These are phyloP conservation scores for Drosophila fuyamai DNA, from an alignment of 1,140 invertebrate genomes.

Conservation along the genomic window DNA sequence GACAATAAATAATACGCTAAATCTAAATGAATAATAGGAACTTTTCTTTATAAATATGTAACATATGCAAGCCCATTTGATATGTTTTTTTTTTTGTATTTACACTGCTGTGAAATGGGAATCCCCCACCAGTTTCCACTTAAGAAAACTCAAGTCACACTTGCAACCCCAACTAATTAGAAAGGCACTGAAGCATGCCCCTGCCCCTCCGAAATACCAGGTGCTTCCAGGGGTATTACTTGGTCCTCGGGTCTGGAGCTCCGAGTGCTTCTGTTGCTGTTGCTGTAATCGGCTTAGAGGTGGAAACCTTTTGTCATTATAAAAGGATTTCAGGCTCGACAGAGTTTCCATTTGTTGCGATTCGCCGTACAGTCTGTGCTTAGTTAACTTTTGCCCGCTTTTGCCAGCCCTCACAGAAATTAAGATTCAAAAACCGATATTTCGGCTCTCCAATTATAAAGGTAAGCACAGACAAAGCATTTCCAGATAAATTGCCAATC, in stretches of 20 bases:
- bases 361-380: conserved; percentile 35
- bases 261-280: conserved; percentile 28
- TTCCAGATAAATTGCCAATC: conserved; percentile 81
- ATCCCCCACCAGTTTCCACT: not conserved
- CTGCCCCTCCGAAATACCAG: not conserved
- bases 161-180: conserved; percentile 19
- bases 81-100: too few species aligned
- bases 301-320: conserved; percentile 83
- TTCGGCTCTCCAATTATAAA: conserved; percentile 58
- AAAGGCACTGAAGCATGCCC: not conserved
- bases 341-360: conserved; percentile 82
- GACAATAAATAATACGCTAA: too few species aligned
- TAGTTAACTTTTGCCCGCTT: conserved; percentile 76
- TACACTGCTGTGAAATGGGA: too few species aligned
- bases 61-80: too few species aligned
- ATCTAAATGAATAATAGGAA: too few species aligned
- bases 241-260: conserved; percentile 8
- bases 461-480: conserved; percentile 52
- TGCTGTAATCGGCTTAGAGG: conserved; percentile 80
- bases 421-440: conserved; percentile 82
- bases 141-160: not conserved
- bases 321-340: conserved; percentile 82
- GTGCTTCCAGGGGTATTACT: conserved; percentile 22
- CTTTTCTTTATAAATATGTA: too few species aligned
- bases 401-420: conserved; percentile 65